Evolutionary conservation across 2,113 vertebrate genomes (phyloP), one percentile per base, ranked within the genome.

Genomic region (Rhinolophus sinicus): DNA sequence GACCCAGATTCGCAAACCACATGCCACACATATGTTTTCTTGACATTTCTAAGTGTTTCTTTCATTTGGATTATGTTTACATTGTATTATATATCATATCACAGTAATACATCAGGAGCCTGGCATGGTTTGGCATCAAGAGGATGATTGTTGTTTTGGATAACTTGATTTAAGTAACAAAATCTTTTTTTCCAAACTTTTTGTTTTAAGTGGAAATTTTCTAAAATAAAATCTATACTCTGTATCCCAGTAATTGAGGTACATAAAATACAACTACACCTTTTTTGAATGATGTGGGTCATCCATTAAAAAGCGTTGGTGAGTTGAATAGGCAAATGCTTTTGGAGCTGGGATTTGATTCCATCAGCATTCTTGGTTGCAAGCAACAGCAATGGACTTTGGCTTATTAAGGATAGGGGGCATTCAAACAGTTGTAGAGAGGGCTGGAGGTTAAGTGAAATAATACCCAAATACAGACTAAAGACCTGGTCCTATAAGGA

Each of bases 341-440:
- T 95, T 85, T 52, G 22, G 65, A 89, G 52, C 7, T 95, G 69
- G 24, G n/a, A 90, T 93, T 96, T 83, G 44, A 95, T 73, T 96
- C 11, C 24, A 35, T 87, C 33, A 87, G 67, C 76, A 33, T 52
- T 76, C 44, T 85, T 88, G 35, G 26, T 81, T 88, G 58, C 26
- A 89, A 58, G 35, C 56, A 92, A 64, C 16, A 75, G 64, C 90
- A 75, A 54, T 47, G 21, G 6, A 69, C 62, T 58, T 78, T 64
- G 52, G 15, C 38, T 88, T 90, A 35, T 92, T 54, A 72, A n/a
- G 14, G 54, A 35, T 24, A 52, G 35, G 67, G 0, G 33, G 18
- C 7, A 19, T 10, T 93, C 58, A 67, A 21, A 77, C 10, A 80
- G 18, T 75, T 62, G 13, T n/a, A 64, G 21, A 82, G 58, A 85